Evolutionary conservation across 2,113 vertebrate genomes (phyloP), one percentile per base, ranked within the genome.

Genomic region (Carollia perspicillata): DNA sequence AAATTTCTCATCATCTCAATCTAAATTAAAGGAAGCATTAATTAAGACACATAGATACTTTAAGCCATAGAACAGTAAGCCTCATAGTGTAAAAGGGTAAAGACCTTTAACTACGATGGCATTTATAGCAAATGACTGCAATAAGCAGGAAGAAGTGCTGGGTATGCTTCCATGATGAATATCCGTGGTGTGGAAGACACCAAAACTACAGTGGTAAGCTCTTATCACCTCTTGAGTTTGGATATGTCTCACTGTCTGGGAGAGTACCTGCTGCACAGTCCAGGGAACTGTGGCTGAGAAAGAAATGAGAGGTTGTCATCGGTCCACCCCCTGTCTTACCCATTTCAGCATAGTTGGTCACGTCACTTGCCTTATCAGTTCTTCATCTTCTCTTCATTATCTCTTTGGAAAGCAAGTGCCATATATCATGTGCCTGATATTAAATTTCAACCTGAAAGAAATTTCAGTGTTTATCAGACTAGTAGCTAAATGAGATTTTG

Each of bases 131-230:
- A 53, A 44, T 14, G 49, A 35, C 3, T 1, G 11, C 55, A 60
- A 26, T 33, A 86, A 93, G n/a, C 74, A 66, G 47, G 47, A 11
- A 91, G n/a, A 88, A 30, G n/a, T 42, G 11, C 30, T 89, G 47
- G 85, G 79, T 35, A n/a, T 84, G n/a, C 26, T 65, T 10, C 68
- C 14, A 0, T 30, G 22, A 90, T 96, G 89, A 94, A 96, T 96
- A 96, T 92, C 94, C 91, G 95, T 72, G 51, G 30, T 7, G 11
- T 0, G 44, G n/a, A 89, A 87, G 72, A 95, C 63, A 58, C 94
- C 94, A 87, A 94, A 97, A 80, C 63, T n/a, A 68, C 79, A 93
- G 74, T 78, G 75, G n/a, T 55, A 71, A 96, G 51, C 69, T 86
- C 78, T 94, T 58, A 79, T 89, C 74, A 66, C 74, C 89, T 75